Percentiles rank a stretch among this genome's conserved stretches.
These are phyloP conservation scores for Protodeltote pygarga DNA, from an alignment of 2,888 invertebrate genomes.

Conservation along the genomic window DNA sequence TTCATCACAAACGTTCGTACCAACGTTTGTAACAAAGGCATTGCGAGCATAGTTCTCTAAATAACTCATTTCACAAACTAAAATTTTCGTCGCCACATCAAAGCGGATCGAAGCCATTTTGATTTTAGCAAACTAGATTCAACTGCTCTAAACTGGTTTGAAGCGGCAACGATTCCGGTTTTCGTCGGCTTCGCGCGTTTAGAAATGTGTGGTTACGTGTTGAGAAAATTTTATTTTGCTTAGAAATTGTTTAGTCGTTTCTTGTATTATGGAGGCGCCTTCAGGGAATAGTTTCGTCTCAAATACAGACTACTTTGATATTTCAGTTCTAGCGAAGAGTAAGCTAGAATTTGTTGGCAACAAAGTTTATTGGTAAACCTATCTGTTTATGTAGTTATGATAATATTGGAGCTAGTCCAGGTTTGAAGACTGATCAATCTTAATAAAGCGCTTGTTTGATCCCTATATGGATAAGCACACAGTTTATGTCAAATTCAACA, in stretches of 20 bases:
- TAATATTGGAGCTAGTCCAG: slow-evolving; percentile 8
- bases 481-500: too few species aligned
- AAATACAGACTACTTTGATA: slow-evolving; percentile 11
- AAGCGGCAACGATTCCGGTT: slow-evolving; percentile 35
- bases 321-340: slow-evolving; percentile 3
- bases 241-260: slow-evolving; percentile 35
- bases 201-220: slow-evolving; percentile 25
- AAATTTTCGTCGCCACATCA: slow-evolving; percentile 61
- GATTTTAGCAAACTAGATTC: slow-evolving; percentile 52
- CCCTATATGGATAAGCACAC: too few species aligned
- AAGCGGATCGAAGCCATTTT: slow-evolving; percentile 52
- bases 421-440: slow-evolving; percentile 8
- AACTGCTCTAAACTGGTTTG: slow-evolving; percentile 39
- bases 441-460: too few species aligned
- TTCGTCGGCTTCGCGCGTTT: slow-evolving; percentile 24
- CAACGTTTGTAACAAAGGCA: slow-evolving; percentile 18
- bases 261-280: slow-evolving; percentile 24
- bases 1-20: slow-evolving; percentile 32
- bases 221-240: slow-evolving; percentile 31
- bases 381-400: slow-evolving; percentile 9
- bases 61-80: slow-evolving; percentile 42
- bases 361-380: slow-evolving; percentile 18
- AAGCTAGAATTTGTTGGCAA: slow-evolving; percentile 24
- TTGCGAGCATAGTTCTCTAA: slow-evolving; percentile 26
- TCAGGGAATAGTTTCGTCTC: slow-evolving; percentile 17